Evolutionary conservation across 1,140 invertebrate genomes (phyloP).

Genomic region (Lepidotrigona ventralis): DNA sequence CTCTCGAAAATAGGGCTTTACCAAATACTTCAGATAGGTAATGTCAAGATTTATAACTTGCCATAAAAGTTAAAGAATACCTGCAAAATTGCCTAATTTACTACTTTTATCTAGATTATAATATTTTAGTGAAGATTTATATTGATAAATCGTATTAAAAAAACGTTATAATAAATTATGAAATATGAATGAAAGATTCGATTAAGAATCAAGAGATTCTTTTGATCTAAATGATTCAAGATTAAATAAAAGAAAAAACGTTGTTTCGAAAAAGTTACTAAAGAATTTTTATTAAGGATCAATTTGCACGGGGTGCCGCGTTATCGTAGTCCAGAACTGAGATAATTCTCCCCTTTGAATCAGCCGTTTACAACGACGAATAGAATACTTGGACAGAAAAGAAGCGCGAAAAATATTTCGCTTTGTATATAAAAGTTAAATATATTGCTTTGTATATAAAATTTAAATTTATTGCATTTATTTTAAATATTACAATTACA

Average conservation of each 20-base stretch:
- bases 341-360: slow-evolving; percentile 22
- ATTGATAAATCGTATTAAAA: not conserved
- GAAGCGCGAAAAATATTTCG: not conserved
- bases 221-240: not conserved
- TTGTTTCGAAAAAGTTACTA: not conserved
- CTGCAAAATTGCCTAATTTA: too few relatives aligned
- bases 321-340: not conserved
- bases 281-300: not conserved
- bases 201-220: not conserved
- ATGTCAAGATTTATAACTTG: not conserved
- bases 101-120: not conserved
- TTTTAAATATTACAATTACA: not conserved
- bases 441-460: not conserved
- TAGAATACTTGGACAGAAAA: not conserved
- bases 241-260: too few relatives aligned
- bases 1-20: not conserved
- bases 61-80: not conserved
- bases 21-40: not conserved
- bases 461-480: not conserved
- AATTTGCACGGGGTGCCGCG: slow-evolving; percentile 10
- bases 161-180: not conserved
- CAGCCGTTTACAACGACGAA: slow-evolving; percentile 8
- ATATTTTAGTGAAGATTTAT: not conserved
- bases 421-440: not conserved
- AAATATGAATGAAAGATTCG: not conserved